Evolutionary conservation across 2,113 vertebrate genomes (phyloP).

Genomic region (Cochlearius cochlearius): DNA sequence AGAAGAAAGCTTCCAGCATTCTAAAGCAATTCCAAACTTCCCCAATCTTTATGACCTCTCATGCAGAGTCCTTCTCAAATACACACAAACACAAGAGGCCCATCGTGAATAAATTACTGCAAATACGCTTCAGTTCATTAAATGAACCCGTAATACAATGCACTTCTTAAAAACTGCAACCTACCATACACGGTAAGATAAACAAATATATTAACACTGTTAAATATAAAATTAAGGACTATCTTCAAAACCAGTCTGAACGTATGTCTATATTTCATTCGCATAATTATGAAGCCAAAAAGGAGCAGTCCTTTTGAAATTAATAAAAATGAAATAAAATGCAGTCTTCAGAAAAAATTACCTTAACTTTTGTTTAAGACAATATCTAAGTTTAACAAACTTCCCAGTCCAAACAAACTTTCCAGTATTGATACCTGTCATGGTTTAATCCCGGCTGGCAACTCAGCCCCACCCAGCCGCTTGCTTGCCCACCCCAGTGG

Average conservation of each 20-base stretch:
- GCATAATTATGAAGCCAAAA: not conserved
- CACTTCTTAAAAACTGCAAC: not conserved
- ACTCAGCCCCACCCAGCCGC: too few relatives aligned
- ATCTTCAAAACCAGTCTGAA: not conserved
- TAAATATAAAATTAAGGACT: not conserved
- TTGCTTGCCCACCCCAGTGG: too few relatives aligned
- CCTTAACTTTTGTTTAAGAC: not conserved
- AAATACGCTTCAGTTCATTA: conserved; percentile 27
- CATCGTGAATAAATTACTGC: conserved; percentile 11
- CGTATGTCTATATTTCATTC: not conserved
- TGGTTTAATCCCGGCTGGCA: too few relatives aligned
- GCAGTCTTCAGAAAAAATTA: not conserved
- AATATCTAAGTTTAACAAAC: not conserved
- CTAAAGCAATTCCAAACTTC: not conserved
- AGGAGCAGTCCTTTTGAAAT: not conserved
- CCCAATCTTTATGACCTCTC: not conserved
- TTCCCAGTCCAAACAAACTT: not conserved
- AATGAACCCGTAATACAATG: not conserved
- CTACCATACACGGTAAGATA: not conserved
- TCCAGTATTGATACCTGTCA: not conserved
- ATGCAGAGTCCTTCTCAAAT: conserved; percentile 1
- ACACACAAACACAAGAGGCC: not conserved
- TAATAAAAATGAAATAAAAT: not conserved
- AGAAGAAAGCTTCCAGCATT: not conserved
- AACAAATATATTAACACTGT: conserved; percentile 3